Base-by-base conservation (phyloP, 2,888 invertebrate species). In the Erebia epiphron region DNA sequence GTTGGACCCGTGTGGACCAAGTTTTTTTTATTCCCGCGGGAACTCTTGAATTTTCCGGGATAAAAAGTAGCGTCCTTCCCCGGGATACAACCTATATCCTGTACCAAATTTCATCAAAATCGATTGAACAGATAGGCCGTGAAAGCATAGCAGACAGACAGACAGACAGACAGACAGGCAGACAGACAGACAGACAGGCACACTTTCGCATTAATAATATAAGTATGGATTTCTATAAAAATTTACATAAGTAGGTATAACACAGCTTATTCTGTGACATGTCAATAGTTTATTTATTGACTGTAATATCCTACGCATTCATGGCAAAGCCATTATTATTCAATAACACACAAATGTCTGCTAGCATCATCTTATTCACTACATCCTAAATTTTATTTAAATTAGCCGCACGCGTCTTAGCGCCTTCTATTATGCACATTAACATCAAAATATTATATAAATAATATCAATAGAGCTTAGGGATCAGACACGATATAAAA, bases 401-500 rank as follows among this genome's bases (percentile, higher is more conserved):
- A 81, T 80, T 71, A n/a, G 52, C 60, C 68, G 77, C 80, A 79
- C 79, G 79, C 75, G 80, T 69, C 74, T 73, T 70, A 61, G 54
- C 70, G 72, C 70, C 71, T 73, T 71, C 69, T 73, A 73, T 73
- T 64, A 68, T 66, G 58, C 68, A 54, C 54, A 70, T 71, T 60
- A 67, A 52, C 68, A 60, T 71, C 67, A 67, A 67, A 68, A 64
- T 69, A 70, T 73, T 64, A 68, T 68, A 73, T 72, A 57, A 70
- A 63, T 58, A 67, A 58, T 49, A 58, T 67, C 58, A 67, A 57
- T 67, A 58, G 60, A 69, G 70, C 46, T 80, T 79, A 68, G 68
- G 74, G 75, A 73, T 76, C 70, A 69, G 67, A 66, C 75, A 81
- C 78, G 79, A 80, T 80, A 78, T 79, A 79, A 77, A 79, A 83